Base-by-base conservation (phyloP, 2,797 vertebrate species). In the Fratercula arctica region DNA sequence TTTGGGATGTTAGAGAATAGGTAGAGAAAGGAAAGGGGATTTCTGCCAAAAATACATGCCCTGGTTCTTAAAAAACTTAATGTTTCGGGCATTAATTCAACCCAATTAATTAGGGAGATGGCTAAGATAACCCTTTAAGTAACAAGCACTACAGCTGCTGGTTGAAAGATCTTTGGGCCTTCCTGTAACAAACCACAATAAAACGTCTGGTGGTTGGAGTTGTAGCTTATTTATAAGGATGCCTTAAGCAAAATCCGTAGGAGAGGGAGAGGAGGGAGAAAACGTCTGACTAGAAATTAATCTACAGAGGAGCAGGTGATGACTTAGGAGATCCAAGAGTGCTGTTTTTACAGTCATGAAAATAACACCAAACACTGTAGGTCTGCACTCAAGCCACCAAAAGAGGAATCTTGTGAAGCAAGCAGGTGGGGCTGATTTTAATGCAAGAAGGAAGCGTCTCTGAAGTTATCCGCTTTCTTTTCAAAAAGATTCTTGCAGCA, bases 351-450 rank as follows among this genome's bases (percentile, higher is more conserved):
- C 35, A 79, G 75, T n/a, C 19, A 63, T 35, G 33, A 83, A 92
- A 95, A 92, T 29, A 91, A 66, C 28, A 50, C 13, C 72, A 67
- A 69, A 54, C 61, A 45, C 17, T 37, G 67, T 43, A 75, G 69
- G 54, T 82, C 83, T 95, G 50, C 72, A 45, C 76, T 89, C 67
- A 81, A 37, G 46, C 60, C 78, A 54, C 53, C 64, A 39, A 39
- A 93, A 60, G 59, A 88, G 54, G 78, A 80, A 54, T 31, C 48
- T 35, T 41, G 16, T 20, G 56, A 88, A 87, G 78, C 56, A 75
- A 69, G 79, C 68, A 84, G 84, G 85, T 81, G 76, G 53, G 59
- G 50, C 63, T 94, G 77, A 87, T 66, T 66, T 91, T 88, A 91
- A 74, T 81, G 64, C 74, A 82, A 89, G 67, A 46, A 51, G 64